These are phyloP conservation scores for Macropodus opercularis DNA, from an alignment of 2,797 vertebrate species.

Conservation along the genomic window DNA sequence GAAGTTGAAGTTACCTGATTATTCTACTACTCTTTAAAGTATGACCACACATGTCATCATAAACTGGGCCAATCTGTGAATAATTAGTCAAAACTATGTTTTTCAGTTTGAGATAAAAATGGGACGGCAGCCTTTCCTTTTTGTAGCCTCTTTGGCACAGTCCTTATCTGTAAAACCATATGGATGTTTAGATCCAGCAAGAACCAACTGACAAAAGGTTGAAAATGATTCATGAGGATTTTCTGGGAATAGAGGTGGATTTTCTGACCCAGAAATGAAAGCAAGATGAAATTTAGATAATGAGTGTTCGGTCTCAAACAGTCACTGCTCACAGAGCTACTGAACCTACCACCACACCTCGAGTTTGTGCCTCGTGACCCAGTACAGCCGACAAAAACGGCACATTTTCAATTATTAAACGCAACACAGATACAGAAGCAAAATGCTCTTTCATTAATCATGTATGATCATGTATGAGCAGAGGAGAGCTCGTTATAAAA, in stretches of 20 bases:
- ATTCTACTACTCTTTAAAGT: not conserved
- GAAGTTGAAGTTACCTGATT: slow-evolving; percentile 3
- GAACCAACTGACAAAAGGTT: slow-evolving; percentile 21
- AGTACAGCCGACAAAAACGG: not conserved
- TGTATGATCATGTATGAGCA: slow-evolving; percentile 1
- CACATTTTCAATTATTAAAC: not conserved
- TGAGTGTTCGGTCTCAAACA: slow-evolving; percentile 1
- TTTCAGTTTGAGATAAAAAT: slow-evolving; percentile 26
- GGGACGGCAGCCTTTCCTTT: not conserved
- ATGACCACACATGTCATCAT: slow-evolving; percentile 1
- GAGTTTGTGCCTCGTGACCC: not conserved
- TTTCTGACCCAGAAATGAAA: slow-evolving; percentile 21
- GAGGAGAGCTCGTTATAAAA: slow-evolving; percentile 17
- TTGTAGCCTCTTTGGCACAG: slow-evolving; percentile 12
- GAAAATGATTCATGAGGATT: slow-evolving; percentile 23
- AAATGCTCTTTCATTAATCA: slow-evolving; percentile 1
- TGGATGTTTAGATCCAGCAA: slow-evolving; percentile 25
- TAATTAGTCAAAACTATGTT: slow-evolving; percentile 17
- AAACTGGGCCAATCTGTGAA: slow-evolving; percentile 16
- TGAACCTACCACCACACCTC: not conserved
- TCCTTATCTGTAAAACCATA: slow-evolving; percentile 40
- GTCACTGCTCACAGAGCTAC: slow-evolving; percentile 9
- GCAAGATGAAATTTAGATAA: slow-evolving; percentile 18
- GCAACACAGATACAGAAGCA: not conserved
- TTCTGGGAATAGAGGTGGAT: slow-evolving; percentile 3